Base-by-base conservation (phyloP, 2,888 invertebrate genomes). In the Drosophila ochracea region DNA sequence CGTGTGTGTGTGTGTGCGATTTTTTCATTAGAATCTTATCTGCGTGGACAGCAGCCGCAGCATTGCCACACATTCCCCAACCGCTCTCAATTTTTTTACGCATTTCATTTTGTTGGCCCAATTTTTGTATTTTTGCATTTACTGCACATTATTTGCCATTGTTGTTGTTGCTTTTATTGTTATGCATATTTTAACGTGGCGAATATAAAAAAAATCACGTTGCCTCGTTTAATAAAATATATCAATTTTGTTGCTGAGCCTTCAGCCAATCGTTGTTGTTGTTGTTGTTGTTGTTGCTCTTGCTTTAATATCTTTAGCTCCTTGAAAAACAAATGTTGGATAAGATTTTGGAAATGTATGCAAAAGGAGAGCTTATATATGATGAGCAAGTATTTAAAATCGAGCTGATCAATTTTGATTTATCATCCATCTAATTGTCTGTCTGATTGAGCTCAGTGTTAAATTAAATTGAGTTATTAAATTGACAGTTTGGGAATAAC, bases 11-110 rank as follows among this genome's bases (percentile, higher is more conserved):
- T 62, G 76, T 47, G 21, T 30, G 53, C 3, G 31, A 62, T 61
- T 77, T 76, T 71, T 76, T 71, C 77, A 71, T 71, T 71, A 71
- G 63, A 70, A 64, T 70, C 77, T 76, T 70, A 75, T 75, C 71
- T 71, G 64, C n/a, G 31, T 41, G 59, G 21, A 31, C 25, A 41
- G 77, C 50, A 37, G 19, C 76, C 54, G 50, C 69, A 74, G 43
- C 55, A 64, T 78, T 72, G 47, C 9, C 21, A 25, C 52, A 41
- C 39, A 64, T 49, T 30, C 54, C 53, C 59, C 57, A 57, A 57
- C 39, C 28, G 31, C 33, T 28, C 21, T 65, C 31, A 43, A 50
- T 47, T 37, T 49, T 43, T 30, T 63, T 43, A 7, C 49, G 58
- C 54, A 39, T 58, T 58, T 61, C 49, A 30, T 47, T 70, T 65